phyloP scores from a whole-genome alignment of 2,888 invertebrate genomes.

The Allolobophora icterica region DNA sequence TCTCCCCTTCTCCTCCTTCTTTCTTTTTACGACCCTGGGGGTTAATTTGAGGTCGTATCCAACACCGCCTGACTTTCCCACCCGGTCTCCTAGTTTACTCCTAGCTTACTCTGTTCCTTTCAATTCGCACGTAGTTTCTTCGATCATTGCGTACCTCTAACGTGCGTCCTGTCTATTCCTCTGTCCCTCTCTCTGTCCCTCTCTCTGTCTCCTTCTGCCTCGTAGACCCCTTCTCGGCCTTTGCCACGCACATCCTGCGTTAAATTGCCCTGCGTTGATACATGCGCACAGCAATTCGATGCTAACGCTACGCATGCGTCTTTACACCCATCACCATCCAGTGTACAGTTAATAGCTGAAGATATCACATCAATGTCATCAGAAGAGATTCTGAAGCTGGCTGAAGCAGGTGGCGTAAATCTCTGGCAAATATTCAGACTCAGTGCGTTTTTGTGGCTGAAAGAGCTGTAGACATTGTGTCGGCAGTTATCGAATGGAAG shows the following conservation, averaged over 20 bases:
- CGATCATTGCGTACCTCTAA: not conserved
- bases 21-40: too few relatives aligned
- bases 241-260: not conserved
- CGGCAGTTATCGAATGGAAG: too few relatives aligned
- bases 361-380: not conserved
- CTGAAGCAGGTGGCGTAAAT: not conserved
- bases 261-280: not conserved
- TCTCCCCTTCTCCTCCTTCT: too few relatives aligned
- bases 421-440: not conserved
- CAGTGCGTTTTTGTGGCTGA: too few relatives aligned
- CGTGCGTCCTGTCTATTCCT: not conserved
- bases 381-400: not conserved
- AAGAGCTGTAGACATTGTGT: too few relatives aligned
- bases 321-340: not conserved
- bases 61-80: too few relatives aligned
- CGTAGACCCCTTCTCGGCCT: not conserved
- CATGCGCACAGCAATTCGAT: too few relatives aligned
- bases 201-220: not conserved
- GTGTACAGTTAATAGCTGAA: not conserved
- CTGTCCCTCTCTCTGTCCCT: not conserved
- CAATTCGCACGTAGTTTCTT: not conserved
- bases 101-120: too few relatives aligned
- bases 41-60: too few relatives aligned
- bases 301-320: not conserved
- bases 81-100: too few relatives aligned